Evolutionary conservation across 2,797 vertebrate species (phyloP).

Genomic region (Spatula versicolor): DNA sequence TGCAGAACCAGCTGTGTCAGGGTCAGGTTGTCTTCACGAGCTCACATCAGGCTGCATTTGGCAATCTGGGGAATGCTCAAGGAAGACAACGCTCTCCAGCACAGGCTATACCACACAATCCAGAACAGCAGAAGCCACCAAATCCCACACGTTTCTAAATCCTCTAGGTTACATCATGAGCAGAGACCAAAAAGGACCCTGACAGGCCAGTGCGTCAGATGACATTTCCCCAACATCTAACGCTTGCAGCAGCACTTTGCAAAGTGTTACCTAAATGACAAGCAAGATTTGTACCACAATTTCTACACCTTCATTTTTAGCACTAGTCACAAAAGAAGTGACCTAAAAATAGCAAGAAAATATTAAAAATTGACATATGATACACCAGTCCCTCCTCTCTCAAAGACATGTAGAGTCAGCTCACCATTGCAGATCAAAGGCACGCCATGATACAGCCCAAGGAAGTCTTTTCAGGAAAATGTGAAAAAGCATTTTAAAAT

Average conservation of each 20-base stretch:
- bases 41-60: neutral
- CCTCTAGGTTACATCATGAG: neutral
- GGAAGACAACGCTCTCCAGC: neutral
- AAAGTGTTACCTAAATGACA: neutral
- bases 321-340: neutral
- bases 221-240: neutral
- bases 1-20: neutral
- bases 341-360: neutral
- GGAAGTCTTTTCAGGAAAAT: neutral
- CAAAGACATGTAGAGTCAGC: neutral
- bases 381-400: neutral
- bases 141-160: neutral
- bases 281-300: neutral
- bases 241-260: neutral
- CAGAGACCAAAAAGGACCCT: neutral
- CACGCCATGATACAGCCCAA: conserved; percentile 28
- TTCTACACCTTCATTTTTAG: neutral
- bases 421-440: conserved; percentile 1
- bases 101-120: neutral
- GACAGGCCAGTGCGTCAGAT: neutral
- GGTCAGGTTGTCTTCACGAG: neutral
- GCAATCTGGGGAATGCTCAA: neutral
- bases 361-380: neutral
- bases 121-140: neutral
- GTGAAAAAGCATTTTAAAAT: neutral